Conservation (phyloP, 2,888 invertebrate genomes). For the Trichopria drosophilae region DNA sequence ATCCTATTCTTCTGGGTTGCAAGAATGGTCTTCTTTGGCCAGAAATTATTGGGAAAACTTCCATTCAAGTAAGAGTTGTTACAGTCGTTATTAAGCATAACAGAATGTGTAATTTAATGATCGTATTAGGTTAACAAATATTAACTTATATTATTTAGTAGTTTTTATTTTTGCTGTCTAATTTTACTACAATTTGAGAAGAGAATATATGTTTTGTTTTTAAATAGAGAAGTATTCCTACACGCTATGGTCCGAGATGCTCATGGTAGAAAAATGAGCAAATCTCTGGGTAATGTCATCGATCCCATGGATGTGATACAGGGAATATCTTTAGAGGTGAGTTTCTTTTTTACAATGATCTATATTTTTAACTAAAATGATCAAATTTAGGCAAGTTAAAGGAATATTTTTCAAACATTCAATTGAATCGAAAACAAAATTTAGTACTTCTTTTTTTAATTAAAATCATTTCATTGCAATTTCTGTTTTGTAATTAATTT, state of each 20-base stretch:
- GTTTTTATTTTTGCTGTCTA: background rate
- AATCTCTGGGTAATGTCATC: constrained; percentile 96
- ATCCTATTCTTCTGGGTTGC: constrained; percentile 99
- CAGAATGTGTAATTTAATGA: no score
- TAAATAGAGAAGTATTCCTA: constrained; percentile 78
- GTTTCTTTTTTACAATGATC: constrained; percentile 9
- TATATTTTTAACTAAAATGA: no score
- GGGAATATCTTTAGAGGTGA: constrained; percentile 78
- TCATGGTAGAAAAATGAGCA: constrained; percentile 98
- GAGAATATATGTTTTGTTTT: constrained; percentile 5
- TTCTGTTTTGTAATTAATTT: no score
- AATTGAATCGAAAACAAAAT: no score
- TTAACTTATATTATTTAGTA: background rate
- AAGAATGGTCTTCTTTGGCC: constrained; percentile 97
- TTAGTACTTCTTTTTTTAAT: no score
- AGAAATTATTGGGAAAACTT: constrained; percentile 82
- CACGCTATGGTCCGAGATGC: constrained; percentile 98
- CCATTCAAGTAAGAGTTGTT: constrained; percentile 75
- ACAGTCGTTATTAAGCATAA: no score
- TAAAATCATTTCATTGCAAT: no score
- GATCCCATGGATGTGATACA: constrained; percentile 94
- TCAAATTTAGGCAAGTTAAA: no score
- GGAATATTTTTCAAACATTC: no score
- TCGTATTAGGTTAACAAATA: no score
- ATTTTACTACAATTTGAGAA: background rate